Percentiles rank a stretch among this genome's conserved stretches.
Conservation (phyloP, 2,113 vertebrate genomes). For the Xenopus borealis region DNA sequence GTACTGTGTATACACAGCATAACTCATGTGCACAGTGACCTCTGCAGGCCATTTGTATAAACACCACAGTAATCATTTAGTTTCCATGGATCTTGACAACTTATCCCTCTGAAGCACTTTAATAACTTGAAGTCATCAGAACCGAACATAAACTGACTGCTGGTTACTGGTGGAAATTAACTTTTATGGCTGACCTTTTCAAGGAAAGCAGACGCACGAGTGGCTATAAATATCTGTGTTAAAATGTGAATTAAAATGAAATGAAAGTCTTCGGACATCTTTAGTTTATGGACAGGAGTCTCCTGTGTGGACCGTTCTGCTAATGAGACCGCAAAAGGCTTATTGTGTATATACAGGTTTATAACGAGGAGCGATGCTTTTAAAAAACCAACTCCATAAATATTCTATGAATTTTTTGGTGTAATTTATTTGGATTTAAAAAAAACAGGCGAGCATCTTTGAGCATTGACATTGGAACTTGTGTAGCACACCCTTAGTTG, state of each 20-base stretch:
- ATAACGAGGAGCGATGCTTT: conserved; percentile 23
- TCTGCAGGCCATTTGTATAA: too few relatives aligned
- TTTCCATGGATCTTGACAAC: too few relatives aligned
- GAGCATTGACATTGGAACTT: too few relatives aligned
- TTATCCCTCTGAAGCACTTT: too few relatives aligned
- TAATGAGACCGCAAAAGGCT: conserved; percentile 5
- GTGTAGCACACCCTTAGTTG: too few relatives aligned
- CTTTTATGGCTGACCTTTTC: conserved; percentile 44
- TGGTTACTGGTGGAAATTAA: not conserved
- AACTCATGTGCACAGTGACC: too few relatives aligned
- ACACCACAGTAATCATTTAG: too few relatives aligned
- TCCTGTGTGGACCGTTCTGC: not conserved
- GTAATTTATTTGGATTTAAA: conserved; percentile 18
- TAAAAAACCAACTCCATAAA: conserved; percentile 31
- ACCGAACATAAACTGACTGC: too few relatives aligned
- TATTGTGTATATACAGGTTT: not conserved
- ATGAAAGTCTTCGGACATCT: not conserved
- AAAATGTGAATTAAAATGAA: too few relatives aligned
- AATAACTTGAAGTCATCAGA: too few relatives aligned
- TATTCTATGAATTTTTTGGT: conserved; percentile 26
- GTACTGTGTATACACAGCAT: too few relatives aligned
- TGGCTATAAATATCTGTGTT: not conserved
- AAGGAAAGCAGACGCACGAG: conserved; percentile 6
- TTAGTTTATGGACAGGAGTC: not conserved
- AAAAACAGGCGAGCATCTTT: too few relatives aligned